Conservation (phyloP, 1,140 invertebrate species). For the Luehdorfia chinensis region DNA sequence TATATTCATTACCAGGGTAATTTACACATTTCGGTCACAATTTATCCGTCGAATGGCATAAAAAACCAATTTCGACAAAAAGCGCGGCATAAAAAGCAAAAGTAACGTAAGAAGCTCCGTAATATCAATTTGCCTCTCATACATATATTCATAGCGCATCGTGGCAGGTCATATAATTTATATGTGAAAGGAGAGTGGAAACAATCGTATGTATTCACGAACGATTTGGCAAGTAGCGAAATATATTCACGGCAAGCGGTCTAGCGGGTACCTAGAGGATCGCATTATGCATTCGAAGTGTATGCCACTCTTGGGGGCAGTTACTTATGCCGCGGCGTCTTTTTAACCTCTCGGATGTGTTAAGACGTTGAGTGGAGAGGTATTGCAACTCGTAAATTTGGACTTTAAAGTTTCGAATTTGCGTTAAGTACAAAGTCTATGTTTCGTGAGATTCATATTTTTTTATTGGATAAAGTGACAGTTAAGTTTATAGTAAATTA, state of each 20-base stretch:
- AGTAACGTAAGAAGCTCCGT: constrained; percentile 45
- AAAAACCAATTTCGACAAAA: constrained; percentile 62
- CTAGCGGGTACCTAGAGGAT: constrained; percentile 25
- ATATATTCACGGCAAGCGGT: constrained; percentile 31
- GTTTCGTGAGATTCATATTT: too few species aligned
- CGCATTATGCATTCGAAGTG: constrained; percentile 53
- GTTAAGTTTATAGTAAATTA: too few species aligned
- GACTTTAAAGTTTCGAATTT: neutral
- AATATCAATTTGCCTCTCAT: constrained; percentile 74
- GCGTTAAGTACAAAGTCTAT: neutral
- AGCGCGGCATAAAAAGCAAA: constrained; percentile 20
- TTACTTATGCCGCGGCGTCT: constrained; percentile 60
- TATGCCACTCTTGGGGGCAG: constrained; percentile 65
- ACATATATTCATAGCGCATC: constrained; percentile 65
- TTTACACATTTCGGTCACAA: constrained; percentile 67
- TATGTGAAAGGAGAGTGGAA: constrained; percentile 56
- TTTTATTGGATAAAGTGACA: too few species aligned
- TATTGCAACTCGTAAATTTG: constrained; percentile 12
- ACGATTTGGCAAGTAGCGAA: constrained; percentile 50
- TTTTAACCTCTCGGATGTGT: constrained; percentile 31
- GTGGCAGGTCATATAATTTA: constrained; percentile 71
- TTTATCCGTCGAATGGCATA: constrained; percentile 49
- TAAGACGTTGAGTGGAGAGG: neutral
- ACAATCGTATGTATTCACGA: constrained; percentile 66
- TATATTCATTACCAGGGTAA: constrained; percentile 51